These are phyloP conservation scores for Drosophila pegasa DNA, from an alignment of 2,888 invertebrate species.

Conservation along the genomic window DNA sequence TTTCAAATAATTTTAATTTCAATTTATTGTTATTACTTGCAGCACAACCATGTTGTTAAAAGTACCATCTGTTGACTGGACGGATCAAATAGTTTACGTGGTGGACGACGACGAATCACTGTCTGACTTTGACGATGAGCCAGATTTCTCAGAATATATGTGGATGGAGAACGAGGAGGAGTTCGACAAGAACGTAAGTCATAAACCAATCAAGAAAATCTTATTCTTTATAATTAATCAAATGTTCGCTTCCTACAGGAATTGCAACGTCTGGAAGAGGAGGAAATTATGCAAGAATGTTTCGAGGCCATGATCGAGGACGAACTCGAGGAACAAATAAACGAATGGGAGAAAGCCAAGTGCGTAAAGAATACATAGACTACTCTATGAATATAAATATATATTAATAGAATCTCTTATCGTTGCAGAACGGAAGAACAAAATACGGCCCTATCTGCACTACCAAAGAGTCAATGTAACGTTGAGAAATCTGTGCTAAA, in stretches of 20 bases:
- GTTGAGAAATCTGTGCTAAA: conserved; percentile 90
- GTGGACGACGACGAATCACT: conserved; percentile 83
- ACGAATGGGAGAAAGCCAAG: conserved; percentile 83
- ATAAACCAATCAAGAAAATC: background rate
- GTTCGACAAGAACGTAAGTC: conserved; percentile 93
- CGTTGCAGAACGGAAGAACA: conserved; percentile 79
- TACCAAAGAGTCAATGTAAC: conserved; percentile 82
- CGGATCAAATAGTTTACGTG: conserved; percentile 82
- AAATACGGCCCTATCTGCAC: conserved; percentile 83
- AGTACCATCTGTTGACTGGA: conserved; percentile 84
- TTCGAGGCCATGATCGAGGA: conserved; percentile 93
- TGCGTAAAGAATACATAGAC: conserved; percentile 34
- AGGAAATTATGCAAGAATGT: conserved; percentile 94
- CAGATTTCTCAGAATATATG: conserved; percentile 94
- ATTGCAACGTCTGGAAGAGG: conserved; percentile 93
- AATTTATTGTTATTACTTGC: conserved; percentile 4
- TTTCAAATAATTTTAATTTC: background rate
- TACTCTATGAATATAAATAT: background rate
- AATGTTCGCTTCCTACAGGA: conserved; percentile 86
- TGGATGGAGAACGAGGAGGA: conserved; percentile 98
- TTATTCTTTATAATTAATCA: background rate
- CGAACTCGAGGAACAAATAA: conserved; percentile 87
- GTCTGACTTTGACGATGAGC: conserved; percentile 82
- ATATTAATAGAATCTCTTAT: background rate
- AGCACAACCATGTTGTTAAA: conserved; percentile 82